A percentile compares a stretch with the other conserved stretches of the same genome.
These are phyloP conservation scores for Gastrophryne carolinensis DNA, from an alignment of 2,797 vertebrate species.

Conservation along the genomic window DNA sequence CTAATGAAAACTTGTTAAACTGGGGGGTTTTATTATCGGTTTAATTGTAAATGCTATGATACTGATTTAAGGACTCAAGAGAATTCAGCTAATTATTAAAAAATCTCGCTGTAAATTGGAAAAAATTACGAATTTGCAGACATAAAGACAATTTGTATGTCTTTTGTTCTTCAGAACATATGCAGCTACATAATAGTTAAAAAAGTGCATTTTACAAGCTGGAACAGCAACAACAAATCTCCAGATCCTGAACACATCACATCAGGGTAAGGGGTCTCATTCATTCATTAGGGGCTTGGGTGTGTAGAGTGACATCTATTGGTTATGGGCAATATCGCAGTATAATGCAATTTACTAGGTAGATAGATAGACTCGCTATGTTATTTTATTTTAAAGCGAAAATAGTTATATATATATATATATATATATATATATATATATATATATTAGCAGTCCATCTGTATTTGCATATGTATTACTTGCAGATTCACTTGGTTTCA, in stretches of 20 bases:
- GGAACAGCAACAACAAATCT: not conserved
- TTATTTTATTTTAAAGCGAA: no score
- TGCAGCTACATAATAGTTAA: not conserved
- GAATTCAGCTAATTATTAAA: not conserved
- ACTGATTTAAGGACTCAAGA: slow-evolving; percentile 10
- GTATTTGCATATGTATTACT: not conserved
- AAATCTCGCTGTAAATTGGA: not conserved
- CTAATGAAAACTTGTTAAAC: slow-evolving; percentile 3
- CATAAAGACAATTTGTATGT: not conserved
- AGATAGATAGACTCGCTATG: no score
- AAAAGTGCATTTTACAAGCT: not conserved
- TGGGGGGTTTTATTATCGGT: not conserved
- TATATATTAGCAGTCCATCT: no score
- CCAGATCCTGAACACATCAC: not conserved
- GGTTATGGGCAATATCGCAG: not conserved
- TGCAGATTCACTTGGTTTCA: no score
- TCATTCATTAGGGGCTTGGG: not conserved
- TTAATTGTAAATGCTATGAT: not conserved
- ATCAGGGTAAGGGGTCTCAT: not conserved
- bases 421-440: no score
- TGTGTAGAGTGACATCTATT: not conserved
- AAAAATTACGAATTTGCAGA: not conserved
- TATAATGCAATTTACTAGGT: no score
- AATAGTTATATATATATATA: not conserved
- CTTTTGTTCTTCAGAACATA: not conserved